Evolutionary conservation across 2,113 vertebrate species (phyloP), one percentile per base, ranked within the genome.

Genomic region (Trematomus loennbergii): DNA sequence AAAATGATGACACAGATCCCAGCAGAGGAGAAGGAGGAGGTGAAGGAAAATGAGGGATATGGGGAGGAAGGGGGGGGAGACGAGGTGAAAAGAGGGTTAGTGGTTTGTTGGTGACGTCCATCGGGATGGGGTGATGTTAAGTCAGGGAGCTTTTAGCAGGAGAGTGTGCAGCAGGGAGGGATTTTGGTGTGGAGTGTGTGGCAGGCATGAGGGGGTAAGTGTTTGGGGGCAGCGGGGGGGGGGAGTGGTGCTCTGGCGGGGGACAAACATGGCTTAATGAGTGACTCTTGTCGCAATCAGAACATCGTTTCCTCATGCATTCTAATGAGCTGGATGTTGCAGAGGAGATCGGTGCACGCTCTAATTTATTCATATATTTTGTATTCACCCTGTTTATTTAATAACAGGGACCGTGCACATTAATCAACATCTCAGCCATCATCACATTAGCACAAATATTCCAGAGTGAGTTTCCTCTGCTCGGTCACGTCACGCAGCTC

Each of bases 1-100:
- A 95, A 95, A 95, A 95, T 93, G 94, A 95, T 95, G 94, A 95
- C 94, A 95, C 94, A 93, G 94, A 94, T 94, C 94, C 93, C 93
- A 88, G 91, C 84, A 89, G 90, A 89, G 87, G 86, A 89, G 91
- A 57, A 70, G 83, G 71, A 40, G 81, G 63, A 64, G 84, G 89
- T 59, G 45, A 80, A 59, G 81, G 75, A 69, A 86, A 82, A 72
- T 58, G 75, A 77, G 74, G 61, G 72, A 43, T 72, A 78, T 61
- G 79, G 43, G 40, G 18, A 11, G 45, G 36, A 40, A 8, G 7
- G 20, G 18, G 58, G 8, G 9, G 60, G 62, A 25, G 25, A 57
- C 10, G 79, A 59, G 84, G 84, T 82, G 87, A 88, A 76, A 65
- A 75, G 75, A 79, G 84, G 82, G 82, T 76, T 91, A 82, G 87